Evolutionary conservation across 1,140 invertebrate species (phyloP), one percentile per base, ranked within the genome.

Genomic region (Acromyrmex charruanus): DNA sequence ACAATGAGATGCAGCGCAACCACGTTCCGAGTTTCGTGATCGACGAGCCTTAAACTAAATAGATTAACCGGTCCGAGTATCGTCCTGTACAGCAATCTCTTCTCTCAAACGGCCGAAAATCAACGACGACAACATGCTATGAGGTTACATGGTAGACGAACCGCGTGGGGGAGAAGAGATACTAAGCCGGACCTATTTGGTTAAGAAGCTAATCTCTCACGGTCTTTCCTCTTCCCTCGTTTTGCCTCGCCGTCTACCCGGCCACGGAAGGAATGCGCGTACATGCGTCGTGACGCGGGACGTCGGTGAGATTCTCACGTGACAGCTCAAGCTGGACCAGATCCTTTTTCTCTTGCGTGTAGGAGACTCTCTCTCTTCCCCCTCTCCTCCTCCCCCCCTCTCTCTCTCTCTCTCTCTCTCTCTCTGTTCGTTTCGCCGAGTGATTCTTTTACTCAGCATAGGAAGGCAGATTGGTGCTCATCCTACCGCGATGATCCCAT

Each of bases 391-490:
- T n/a, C 39, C 72, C 59, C 66, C 49, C 31, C 28, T 81, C 39
- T 77, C 72, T 66, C 66, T 58, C 31, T 31, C 25, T 31, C 28
- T 31, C 28, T 31, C 28, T 31, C 31, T 51, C 18, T 59, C 28
- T 81, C 16, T 31, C 65, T 12, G 10, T 31, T 28, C 75, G 75
- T 69, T 79, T 84, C 68, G 63, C 68, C 85, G 74, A 66, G 69
- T 71, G 77, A 51, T 59, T 69, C 49, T 63, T 88, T 53, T 53
- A 39, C 69, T 82, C 84, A 35, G 39, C 55, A 61, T 74, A 84
- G 80, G 80, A 89, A 93, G 93, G 93, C 88, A 94, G 93, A 94
- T 94, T 90, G 80, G 86, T 92, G 93, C 90, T 92, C 93, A 91
- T 77, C 89, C 89, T 94, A 91, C 85, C 92, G 90, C 89, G 90